Evolutionary conservation across 2,888 invertebrate genomes (phyloP), one percentile per base, ranked within the genome.

Genomic region (Onthophagus sagittarius): DNA sequence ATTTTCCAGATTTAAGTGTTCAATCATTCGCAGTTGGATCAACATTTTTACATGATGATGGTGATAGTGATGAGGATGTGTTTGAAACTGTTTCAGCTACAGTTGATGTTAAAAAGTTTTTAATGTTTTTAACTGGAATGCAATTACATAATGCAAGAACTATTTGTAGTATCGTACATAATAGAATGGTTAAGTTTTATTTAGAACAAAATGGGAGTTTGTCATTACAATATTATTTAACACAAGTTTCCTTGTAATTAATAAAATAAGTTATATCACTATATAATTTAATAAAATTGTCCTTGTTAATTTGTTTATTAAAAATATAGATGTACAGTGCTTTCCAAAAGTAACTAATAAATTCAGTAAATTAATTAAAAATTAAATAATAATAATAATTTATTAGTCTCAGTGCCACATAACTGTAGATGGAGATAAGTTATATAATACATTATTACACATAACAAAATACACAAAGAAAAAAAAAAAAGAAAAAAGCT

Each of bases 201-300:
- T 86, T 96, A 75, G 90, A 92, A 77, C 89, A 92, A 15, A 90
- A 93, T 75, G 92, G 92, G 72, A 91, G 92, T 83, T 88, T 95
- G 6, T 90, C 90, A 13, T 86, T 96, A 75, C 93, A 95, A 85
- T 95, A 94, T 83, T 93, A 94, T 84, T 89, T 96, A 78, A 92
- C 92, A 76, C 93, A 94, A 23, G 67, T 67, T 11, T 67, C 67
- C 1, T 67, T 23, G 6, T 67, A 31, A 2, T 53, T 53, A 23
- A 23, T 2, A 23, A 23, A 23, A 23, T 23, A n/a, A n/a, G n/a
- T 23, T 23, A 23, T 23, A 23, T 23, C 3, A 23, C 3, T 23
- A 23, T 3, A 23, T 23, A 23, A 23, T 2, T 23, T 23, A 23
- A 23, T 23, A 23, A 23, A 2, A 23, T 23, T 23, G 1, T 23